Evolutionary conservation across 1,140 invertebrate species (phyloP).

Genomic region (Dryas iulia): DNA sequence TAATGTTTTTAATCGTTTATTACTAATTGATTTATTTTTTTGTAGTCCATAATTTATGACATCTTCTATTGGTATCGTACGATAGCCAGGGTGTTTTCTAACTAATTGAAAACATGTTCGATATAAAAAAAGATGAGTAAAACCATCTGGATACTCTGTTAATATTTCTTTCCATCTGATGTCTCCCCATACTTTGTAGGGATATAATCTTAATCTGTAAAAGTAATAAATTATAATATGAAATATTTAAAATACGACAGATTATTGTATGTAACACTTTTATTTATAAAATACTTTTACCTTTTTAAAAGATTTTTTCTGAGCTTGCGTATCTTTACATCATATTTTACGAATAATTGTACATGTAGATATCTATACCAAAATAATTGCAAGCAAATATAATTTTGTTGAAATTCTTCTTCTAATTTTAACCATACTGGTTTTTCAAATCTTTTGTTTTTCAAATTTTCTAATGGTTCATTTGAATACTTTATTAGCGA

Average conservation of each 20-base stretch:
- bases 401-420: conserved; percentile 51
- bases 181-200: conserved; percentile 60
- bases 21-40: conserved; percentile 28
- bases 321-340: conserved; percentile 49
- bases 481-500: conserved; percentile 45
- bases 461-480: conserved; percentile 50
- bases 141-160: conserved; percentile 52
- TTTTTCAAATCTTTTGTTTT: conserved; percentile 50
- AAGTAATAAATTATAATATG: conserved; percentile 4
- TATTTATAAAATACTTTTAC: conserved; percentile 35
- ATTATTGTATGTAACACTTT: too few species aligned
- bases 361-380: conserved; percentile 55
- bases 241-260: not conserved
- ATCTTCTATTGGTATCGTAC: conserved; percentile 42
- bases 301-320: conserved; percentile 46
- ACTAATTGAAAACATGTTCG: conserved; percentile 24
- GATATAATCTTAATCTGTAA: conserved; percentile 49
- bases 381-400: conserved; percentile 48
- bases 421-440: conserved; percentile 54
- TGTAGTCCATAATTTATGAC: conserved; percentile 39
- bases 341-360: conserved; percentile 55
- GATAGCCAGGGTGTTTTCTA: conserved; percentile 31
- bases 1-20: conserved; percentile 49
- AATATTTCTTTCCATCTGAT: conserved; percentile 62
- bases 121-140: conserved; percentile 52